These are phyloP conservation scores for Peromyscus eremicus DNA, from an alignment of 2,797 vertebrate species.

Conservation along the genomic window DNA sequence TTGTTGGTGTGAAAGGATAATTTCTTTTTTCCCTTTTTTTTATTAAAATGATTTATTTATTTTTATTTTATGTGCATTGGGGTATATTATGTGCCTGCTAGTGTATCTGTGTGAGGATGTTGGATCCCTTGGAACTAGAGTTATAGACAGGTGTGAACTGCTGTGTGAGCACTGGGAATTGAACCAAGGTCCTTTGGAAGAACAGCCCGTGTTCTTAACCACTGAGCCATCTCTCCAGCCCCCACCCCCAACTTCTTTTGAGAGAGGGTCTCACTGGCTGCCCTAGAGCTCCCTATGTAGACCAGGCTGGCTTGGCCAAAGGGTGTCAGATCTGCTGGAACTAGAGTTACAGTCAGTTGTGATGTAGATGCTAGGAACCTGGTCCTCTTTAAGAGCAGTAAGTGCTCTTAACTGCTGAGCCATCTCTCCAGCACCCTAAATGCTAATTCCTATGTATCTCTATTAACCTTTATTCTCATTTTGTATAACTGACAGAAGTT, in stretches of 20 bases:
- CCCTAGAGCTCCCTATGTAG: not conserved
- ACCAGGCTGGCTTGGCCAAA: not conserved
- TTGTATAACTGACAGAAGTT: not conserved
- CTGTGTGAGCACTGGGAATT: not conserved
- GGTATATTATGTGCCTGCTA: not conserved
- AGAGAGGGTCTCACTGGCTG: too few species aligned
- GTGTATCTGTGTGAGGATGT: too few species aligned
- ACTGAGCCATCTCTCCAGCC: not conserved
- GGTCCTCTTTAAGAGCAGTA: not conserved
- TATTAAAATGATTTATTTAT: not conserved
- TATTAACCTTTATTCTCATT: slow-evolving; percentile 20
- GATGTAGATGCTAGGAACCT: not conserved
- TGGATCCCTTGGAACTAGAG: too few species aligned
- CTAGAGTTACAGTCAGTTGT: not conserved
- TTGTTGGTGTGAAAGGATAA: not conserved
- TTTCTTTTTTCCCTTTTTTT: not conserved
- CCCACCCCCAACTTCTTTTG: too few species aligned
- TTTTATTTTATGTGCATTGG: not conserved
- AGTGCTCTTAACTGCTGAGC: not conserved
- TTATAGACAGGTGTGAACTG: not conserved
- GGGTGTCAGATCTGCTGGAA: not conserved
- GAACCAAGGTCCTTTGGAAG: not conserved
- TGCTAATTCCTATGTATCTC: slow-evolving; percentile 1
- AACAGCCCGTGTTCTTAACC: not conserved
- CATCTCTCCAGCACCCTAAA: not conserved